Percentiles rank a stretch among this genome's conserved stretches.
Evolutionary conservation across 1,140 invertebrate species (phyloP).

Genomic region (Agrilus planipennis): DNA sequence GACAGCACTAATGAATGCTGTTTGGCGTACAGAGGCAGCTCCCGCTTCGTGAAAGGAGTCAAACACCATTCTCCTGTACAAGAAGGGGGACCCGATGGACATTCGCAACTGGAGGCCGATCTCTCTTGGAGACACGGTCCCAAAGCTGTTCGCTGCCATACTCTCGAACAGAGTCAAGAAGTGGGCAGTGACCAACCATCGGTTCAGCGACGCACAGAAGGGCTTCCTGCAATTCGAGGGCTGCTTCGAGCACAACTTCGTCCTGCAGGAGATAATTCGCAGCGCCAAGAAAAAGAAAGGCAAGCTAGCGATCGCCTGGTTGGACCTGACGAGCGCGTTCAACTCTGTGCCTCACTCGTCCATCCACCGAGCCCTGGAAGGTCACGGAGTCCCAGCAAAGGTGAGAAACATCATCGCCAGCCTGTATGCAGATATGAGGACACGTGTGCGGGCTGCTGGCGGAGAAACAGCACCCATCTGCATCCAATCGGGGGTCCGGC

Average conservation of each 20-base stretch:
- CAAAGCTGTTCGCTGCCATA: slow-evolving; percentile 27
- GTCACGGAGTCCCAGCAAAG: slow-evolving; percentile 3
- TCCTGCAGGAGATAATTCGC: slow-evolving; percentile 19
- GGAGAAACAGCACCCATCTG: slow-evolving; percentile 14
- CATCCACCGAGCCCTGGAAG: slow-evolving; percentile 12
- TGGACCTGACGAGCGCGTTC: slow-evolving; percentile 27
- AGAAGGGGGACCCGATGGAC: slow-evolving; percentile 21
- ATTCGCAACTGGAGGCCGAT: slow-evolving; percentile 30
- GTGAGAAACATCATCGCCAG: slow-evolving; percentile 14
- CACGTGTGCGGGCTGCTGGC: slow-evolving; percentile 8
- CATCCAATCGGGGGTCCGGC: slow-evolving; percentile 27
- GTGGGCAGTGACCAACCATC: slow-evolving; percentile 6
- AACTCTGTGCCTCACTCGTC: slow-evolving; percentile 23
- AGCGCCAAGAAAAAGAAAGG: slow-evolving; percentile 11
- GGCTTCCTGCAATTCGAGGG: slow-evolving; percentile 29
- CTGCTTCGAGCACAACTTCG: slow-evolving; percentile 30
- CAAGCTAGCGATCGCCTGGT: slow-evolving; percentile 22
- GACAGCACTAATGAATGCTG: too few species aligned
- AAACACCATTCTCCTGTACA: slow-evolving; percentile 28
- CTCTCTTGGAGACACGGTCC: slow-evolving; percentile 22
- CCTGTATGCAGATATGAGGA: slow-evolving; percentile 13
- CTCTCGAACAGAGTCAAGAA: slow-evolving; percentile 6
- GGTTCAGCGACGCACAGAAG: slow-evolving; percentile 19
- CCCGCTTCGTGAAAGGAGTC: too few species aligned
- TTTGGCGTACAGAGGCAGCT: too few species aligned